Percentiles rank a stretch among this genome's conserved stretches.
Evolutionary conservation across 2,797 vertebrate species (phyloP).

Genomic region (Enteromius paludinosus): DNA sequence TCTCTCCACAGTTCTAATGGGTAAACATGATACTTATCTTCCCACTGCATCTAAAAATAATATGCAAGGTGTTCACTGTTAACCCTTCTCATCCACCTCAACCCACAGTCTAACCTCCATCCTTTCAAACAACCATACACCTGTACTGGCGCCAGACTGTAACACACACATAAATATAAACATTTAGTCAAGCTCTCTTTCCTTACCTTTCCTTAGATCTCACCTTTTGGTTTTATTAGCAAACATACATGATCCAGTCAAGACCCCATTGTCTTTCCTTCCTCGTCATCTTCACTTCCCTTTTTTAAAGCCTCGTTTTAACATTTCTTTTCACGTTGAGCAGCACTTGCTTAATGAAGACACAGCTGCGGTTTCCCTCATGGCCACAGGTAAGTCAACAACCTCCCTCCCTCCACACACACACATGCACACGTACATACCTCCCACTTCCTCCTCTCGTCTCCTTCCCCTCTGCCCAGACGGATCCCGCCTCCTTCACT

Average conservation of each 20-base stretch:
- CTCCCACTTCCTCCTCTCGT: conserved; percentile 55
- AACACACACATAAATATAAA: conserved; percentile 21
- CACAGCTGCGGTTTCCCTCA: conserved; percentile 33
- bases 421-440: conserved; percentile 48
- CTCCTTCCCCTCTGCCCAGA: conserved; percentile 47
- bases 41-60: conserved; percentile 53
- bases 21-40: conserved; percentile 48
- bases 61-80: conserved; percentile 40
- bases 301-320: conserved; percentile 6
- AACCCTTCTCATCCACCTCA: conserved; percentile 45
- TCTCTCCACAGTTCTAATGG: conserved; percentile 34
- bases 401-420: conserved; percentile 5
- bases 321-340: conserved; percentile 1
- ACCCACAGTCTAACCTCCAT: conserved; percentile 32
- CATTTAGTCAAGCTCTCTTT: background rate
- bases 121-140: conserved; percentile 25
- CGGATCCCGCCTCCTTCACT: conserved; percentile 47
- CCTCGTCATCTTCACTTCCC: conserved; percentile 15
- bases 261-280: conserved; percentile 18
- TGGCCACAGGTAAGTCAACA: conserved; percentile 56
- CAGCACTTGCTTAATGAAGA: conserved; percentile 7
- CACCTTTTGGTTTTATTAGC: conserved; percentile 16
- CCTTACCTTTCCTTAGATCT: background rate
- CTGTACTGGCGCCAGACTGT: conserved; percentile 11
- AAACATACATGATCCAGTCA: conserved; percentile 2